Evolutionary conservation across 2,113 vertebrate species (phyloP).

Genomic region (Phrynosoma blainvillii): DNA sequence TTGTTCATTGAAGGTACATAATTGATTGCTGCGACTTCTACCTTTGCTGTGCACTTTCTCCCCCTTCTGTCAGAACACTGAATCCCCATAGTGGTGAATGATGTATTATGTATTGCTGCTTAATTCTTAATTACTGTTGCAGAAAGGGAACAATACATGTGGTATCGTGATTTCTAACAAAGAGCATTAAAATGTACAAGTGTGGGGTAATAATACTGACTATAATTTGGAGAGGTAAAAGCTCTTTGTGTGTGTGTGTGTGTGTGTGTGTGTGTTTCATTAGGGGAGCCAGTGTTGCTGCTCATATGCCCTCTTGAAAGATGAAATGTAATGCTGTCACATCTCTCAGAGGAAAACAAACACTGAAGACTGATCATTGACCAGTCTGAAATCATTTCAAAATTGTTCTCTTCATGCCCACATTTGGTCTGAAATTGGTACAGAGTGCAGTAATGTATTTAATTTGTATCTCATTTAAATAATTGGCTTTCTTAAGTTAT

Average conservation of each 20-base stretch:
- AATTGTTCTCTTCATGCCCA: background rate
- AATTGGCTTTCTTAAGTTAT: background rate
- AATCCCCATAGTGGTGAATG: background rate
- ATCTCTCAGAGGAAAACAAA: background rate
- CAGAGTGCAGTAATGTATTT: background rate
- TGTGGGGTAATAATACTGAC: background rate
- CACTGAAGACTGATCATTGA: background rate
- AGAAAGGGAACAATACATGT: conserved; percentile 1
- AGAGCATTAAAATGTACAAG: conserved; percentile 19
- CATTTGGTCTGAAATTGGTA: background rate
- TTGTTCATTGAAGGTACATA: conserved; percentile 36
- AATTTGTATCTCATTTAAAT: background rate
- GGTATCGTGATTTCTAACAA: conserved; percentile 30
- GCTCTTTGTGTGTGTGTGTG: background rate
- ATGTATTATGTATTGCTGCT: conserved; percentile 37
- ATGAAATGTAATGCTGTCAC: background rate
- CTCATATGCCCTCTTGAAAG: background rate
- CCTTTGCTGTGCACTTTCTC: conserved; percentile 30
- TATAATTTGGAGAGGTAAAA: background rate
- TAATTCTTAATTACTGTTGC: conserved; percentile 49
- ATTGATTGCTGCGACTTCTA: conserved; percentile 22
- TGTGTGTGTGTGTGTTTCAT: too few relatives aligned
- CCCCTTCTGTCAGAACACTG: background rate
- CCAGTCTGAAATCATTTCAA: background rate
- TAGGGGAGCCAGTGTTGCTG: background rate